Percentiles rank a stretch among this genome's conserved stretches.
phyloP scores from a whole-genome alignment of 2,113 vertebrate species.

The Grammatotria lemairii region DNA sequence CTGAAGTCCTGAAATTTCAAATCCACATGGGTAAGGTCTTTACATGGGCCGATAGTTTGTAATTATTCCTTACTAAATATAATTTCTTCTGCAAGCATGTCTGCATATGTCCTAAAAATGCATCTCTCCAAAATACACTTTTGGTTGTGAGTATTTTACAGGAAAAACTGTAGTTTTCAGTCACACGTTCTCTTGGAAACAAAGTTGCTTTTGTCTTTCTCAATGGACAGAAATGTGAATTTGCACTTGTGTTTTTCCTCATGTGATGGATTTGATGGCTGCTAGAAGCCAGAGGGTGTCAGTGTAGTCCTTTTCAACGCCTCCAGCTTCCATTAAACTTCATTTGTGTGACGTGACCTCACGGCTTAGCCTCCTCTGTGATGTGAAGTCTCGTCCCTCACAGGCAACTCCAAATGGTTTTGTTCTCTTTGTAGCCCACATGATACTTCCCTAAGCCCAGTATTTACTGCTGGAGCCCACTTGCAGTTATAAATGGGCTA shows the following conservation, averaged over 20 bases:
- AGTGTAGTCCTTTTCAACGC: conserved; percentile 13
- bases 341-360: conserved; percentile 43
- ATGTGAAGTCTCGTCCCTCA: conserved; percentile 43
- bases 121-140: neutral
- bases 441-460: conserved; percentile 65
- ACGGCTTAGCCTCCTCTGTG: conserved; percentile 51
- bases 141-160: neutral
- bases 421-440: conserved; percentile 65
- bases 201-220: neutral
- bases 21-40: neutral
- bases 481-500: conserved; percentile 67
- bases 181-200: neutral
- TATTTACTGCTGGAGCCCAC: conserved; percentile 64
- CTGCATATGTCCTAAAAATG: neutral
- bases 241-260: neutral
- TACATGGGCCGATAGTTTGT: neutral
- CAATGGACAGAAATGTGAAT: neutral
- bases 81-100: neutral
- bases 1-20: neutral
- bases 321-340: neutral
- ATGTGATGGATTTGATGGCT: neutral
- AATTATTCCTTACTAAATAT: neutral
- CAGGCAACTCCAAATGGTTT: conserved; percentile 68
- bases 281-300: conserved; percentile 47
- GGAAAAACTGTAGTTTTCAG: neutral